Conservation (phyloP, 2,113 vertebrate genomes). For the Sula dactylatra region DNA sequence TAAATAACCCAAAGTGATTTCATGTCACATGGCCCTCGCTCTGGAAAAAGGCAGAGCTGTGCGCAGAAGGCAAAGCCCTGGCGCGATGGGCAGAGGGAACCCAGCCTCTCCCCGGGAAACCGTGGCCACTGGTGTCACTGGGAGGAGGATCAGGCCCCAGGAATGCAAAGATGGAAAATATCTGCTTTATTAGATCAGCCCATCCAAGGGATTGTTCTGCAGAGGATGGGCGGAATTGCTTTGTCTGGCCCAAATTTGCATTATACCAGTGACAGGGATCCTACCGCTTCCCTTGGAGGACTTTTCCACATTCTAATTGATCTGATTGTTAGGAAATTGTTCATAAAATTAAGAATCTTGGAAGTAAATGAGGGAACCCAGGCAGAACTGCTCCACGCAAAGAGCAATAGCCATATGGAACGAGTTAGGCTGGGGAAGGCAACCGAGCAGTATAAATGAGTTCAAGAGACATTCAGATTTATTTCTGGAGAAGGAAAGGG, state of each 20-base stretch:
- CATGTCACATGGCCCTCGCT: background rate
- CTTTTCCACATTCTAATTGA: slow-evolving; percentile 66
- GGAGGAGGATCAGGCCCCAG: slow-evolving; percentile 8
- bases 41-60: background rate
- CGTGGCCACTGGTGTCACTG: background rate
- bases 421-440: slow-evolving; percentile 47
- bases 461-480: slow-evolving; percentile 66
- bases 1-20: background rate
- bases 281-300: slow-evolving; percentile 56
- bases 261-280: slow-evolving; percentile 3
- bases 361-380: slow-evolving; percentile 52
- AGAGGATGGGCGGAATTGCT: background rate
- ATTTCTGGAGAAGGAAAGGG: slow-evolving; percentile 58
- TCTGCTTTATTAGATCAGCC: slow-evolving; percentile 42
- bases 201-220: background rate
- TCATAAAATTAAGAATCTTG: slow-evolving; percentile 72
- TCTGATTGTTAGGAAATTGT: slow-evolving; percentile 76
- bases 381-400: background rate
- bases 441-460: slow-evolving; percentile 51
- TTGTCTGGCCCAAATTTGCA: background rate
- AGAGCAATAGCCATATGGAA: slow-evolving; percentile 63
- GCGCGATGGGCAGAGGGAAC: background rate
- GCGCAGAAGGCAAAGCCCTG: background rate
- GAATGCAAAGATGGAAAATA: slow-evolving; percentile 59
- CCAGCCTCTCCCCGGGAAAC: background rate